These are phyloP conservation scores for Metellina segmentata DNA, from an alignment of 2,888 invertebrate species.

Conservation along the genomic window DNA sequence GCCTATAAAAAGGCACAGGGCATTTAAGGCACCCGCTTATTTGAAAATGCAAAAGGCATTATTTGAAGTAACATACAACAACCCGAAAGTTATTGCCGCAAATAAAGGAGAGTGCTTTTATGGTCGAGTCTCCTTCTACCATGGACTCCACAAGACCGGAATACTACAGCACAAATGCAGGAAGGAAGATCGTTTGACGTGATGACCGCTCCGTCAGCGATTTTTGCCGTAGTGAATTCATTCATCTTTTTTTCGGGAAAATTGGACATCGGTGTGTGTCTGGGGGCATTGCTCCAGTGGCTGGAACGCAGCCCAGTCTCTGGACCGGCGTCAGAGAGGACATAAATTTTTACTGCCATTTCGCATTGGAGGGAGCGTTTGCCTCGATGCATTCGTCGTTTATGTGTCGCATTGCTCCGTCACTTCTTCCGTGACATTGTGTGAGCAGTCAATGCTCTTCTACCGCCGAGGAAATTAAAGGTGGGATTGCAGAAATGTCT, in stretches of 20 bases:
- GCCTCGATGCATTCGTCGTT: conserved; percentile 2
- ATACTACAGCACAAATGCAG: neutral
- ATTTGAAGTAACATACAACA: neutral
- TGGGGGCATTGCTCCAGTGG: conserved; percentile 38
- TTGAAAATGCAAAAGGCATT: neutral
- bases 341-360: conserved; percentile 27
- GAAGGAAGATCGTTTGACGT: neutral
- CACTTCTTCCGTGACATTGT: neutral
- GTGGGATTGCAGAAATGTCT: neutral
- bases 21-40: neutral
- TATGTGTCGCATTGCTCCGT: neutral
- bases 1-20: neutral
- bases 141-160: too few relatives aligned
- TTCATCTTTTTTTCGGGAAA: neutral
- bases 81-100: conserved; percentile 3
- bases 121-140: neutral
- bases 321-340: conserved; percentile 9
- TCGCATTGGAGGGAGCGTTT: conserved; percentile 29
- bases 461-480: neutral
- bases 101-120: conserved; percentile 40
- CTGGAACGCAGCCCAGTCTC: conserved; percentile 22
- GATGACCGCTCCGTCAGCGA: neutral
- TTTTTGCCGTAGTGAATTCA: neutral
- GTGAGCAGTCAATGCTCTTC: too few relatives aligned
- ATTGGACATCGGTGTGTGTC: neutral